A percentile compares a stretch with the other conserved stretches of the same genome.
Conservation (phyloP, 2,797 vertebrate species). For the Bradypodion ventrale region DNA sequence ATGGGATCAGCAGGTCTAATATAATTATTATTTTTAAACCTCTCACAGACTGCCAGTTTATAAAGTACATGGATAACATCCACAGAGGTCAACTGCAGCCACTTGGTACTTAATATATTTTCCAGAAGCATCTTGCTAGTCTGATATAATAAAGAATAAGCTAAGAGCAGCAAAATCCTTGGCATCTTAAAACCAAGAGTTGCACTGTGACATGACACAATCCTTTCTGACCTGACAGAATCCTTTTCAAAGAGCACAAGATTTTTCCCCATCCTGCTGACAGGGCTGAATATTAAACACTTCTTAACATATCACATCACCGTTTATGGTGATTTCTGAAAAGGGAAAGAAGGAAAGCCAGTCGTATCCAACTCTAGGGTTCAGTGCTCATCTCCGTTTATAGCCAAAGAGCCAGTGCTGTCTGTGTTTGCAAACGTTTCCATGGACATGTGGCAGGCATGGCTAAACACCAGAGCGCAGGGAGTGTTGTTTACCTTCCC, state of each 20-base stretch:
- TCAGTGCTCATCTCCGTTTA: too few relatives aligned
- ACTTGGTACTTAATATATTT: too few relatives aligned
- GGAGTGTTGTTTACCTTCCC: too few relatives aligned
- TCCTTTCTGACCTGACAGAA: constrained; percentile 59
- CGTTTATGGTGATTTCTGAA: neutral
- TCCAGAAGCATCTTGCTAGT: neutral
- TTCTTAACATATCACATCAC: neutral
- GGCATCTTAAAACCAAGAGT: neutral
- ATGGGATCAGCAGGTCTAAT: too few relatives aligned
- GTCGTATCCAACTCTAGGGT: too few relatives aligned
- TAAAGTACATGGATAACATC: neutral
- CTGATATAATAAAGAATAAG: neutral
- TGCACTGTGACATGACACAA: neutral
- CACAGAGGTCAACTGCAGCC: too few relatives aligned
- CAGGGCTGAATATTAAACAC: neutral
- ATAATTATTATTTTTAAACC: too few relatives aligned
- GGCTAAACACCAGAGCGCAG: too few relatives aligned
- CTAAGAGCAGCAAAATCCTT: neutral
- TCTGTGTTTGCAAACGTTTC: too few relatives aligned
- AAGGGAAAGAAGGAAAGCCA: neutral
- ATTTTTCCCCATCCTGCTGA: neutral
- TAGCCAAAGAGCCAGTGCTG: too few relatives aligned
- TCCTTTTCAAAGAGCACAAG: neutral
- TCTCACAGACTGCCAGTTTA: neutral
- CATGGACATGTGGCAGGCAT: too few relatives aligned